Conservation (phyloP, 2,113 vertebrate genomes). For the Suncus etruscus region DNA sequence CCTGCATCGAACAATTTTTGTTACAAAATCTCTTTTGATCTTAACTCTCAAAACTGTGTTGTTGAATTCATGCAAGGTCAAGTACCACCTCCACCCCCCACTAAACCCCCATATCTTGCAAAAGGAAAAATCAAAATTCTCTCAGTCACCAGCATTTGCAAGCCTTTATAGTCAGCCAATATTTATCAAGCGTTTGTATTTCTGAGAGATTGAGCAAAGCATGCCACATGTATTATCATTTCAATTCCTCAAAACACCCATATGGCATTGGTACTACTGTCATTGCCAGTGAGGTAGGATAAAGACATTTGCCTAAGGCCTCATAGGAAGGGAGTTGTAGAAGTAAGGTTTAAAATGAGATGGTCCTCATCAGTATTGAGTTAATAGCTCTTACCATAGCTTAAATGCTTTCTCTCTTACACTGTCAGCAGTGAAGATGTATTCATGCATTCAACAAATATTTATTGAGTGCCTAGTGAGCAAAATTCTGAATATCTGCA, state of each 20-base stretch:
- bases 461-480: conserved; percentile 23
- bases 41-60: background rate
- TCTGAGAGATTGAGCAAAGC: conserved; percentile 24
- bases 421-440: background rate
- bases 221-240: background rate
- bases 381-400: background rate
- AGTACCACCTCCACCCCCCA: too few relatives aligned
- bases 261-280: background rate
- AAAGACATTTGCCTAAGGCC: background rate
- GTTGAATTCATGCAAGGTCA: background rate
- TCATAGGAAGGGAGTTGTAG: background rate
- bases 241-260: background rate
- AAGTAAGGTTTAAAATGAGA: background rate
- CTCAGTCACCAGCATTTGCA: background rate
- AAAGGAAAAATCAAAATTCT: background rate
- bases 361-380: background rate
- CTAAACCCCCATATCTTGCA: background rate
- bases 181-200: background rate
- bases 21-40: background rate
- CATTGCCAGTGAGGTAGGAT: background rate
- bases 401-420: conserved; percentile 24
- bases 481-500: background rate
- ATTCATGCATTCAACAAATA: conserved; percentile 49
- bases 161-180: background rate
- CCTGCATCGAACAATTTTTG: background rate